phyloP scores from a whole-genome alignment of 2,797 vertebrate species.

The Yasuhikotakia modesta region DNA sequence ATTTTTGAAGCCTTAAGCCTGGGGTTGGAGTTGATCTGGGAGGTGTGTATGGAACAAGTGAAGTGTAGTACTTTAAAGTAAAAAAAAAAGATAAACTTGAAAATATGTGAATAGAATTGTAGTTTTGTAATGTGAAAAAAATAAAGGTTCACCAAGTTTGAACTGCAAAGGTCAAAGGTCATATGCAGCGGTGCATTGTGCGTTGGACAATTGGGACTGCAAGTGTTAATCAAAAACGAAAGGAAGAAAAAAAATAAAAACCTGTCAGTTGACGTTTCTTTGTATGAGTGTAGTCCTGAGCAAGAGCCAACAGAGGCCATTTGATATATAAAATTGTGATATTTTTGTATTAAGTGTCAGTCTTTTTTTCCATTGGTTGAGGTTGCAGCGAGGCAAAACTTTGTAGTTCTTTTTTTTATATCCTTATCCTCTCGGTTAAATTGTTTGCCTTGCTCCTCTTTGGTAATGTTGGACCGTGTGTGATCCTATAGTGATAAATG shows the following conservation, averaged over 20 bases:
- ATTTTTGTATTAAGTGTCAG: slow-evolving; percentile 94
- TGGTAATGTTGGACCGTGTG: slow-evolving; percentile 81
- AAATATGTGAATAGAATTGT: slow-evolving; percentile 85
- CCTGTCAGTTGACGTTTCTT: slow-evolving; percentile 70
- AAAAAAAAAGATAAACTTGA: slow-evolving; percentile 82
- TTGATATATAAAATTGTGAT: slow-evolving; percentile 92
- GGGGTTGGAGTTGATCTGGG: slow-evolving; percentile 60
- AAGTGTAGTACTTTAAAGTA: slow-evolving; percentile 78
- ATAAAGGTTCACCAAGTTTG: slow-evolving; percentile 66
- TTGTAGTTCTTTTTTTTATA: slow-evolving; percentile 73
- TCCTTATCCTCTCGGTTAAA: slow-evolving; percentile 67
- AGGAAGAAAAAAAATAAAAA: slow-evolving; percentile 64
- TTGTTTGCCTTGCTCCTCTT: slow-evolving; percentile 81
- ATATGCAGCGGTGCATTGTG: slow-evolving; percentile 76
- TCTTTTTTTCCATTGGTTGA: slow-evolving; percentile 84
- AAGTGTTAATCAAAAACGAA: slow-evolving; percentile 72
- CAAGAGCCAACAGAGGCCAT: slow-evolving; percentile 81
- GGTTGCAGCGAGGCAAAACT: slow-evolving; percentile 82
- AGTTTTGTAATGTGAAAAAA: slow-evolving; percentile 86
- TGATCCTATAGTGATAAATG: slow-evolving; percentile 82
- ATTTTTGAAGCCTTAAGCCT: slow-evolving; percentile 86
- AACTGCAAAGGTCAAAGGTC: slow-evolving; percentile 72
- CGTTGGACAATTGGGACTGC: slow-evolving; percentile 82
- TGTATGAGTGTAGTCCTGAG: slow-evolving; percentile 78
- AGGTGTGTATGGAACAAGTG: slow-evolving; percentile 66